Evolutionary conservation across 2,113 vertebrate genomes (phyloP).

Genomic region (Anoura caudifer): DNA sequence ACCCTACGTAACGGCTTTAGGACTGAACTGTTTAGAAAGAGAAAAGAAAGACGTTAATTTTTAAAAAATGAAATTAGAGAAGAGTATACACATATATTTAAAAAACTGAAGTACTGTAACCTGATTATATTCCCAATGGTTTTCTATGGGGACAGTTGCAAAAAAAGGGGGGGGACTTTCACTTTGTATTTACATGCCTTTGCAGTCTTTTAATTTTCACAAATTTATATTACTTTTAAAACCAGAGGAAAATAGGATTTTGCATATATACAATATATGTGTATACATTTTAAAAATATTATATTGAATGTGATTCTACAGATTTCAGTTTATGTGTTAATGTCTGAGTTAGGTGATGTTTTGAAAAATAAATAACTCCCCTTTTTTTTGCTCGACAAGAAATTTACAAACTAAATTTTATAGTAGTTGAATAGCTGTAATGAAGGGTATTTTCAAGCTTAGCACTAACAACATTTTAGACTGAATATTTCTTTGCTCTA

Average conservation of each 20-base stretch:
- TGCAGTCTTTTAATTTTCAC: not conserved
- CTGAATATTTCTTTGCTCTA: not conserved
- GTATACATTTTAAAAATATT: not conserved
- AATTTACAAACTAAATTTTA: not conserved
- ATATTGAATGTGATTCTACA: not conserved
- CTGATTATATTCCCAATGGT: not conserved
- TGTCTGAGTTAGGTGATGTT: not conserved
- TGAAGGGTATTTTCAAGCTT: not conserved
- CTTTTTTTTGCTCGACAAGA: not conserved
- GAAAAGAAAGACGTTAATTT: not conserved
- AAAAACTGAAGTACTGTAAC: not conserved
- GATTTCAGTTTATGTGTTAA: constrained; percentile 2
- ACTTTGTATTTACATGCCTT: not conserved
- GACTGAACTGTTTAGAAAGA: not conserved
- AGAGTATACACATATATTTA: not conserved
- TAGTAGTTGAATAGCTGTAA: not conserved
- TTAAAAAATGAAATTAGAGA: not conserved
- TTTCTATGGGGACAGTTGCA: not conserved
- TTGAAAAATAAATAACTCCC: not conserved
- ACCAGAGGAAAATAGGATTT: not conserved
- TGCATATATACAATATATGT: not conserved
- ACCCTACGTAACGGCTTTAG: not conserved
- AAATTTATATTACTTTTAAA: not conserved
- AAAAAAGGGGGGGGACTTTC: not conserved
- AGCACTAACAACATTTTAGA: not conserved